Base-by-base conservation (phyloP, 1,140 invertebrate genomes). In the Asbolus verrucosus region DNA sequence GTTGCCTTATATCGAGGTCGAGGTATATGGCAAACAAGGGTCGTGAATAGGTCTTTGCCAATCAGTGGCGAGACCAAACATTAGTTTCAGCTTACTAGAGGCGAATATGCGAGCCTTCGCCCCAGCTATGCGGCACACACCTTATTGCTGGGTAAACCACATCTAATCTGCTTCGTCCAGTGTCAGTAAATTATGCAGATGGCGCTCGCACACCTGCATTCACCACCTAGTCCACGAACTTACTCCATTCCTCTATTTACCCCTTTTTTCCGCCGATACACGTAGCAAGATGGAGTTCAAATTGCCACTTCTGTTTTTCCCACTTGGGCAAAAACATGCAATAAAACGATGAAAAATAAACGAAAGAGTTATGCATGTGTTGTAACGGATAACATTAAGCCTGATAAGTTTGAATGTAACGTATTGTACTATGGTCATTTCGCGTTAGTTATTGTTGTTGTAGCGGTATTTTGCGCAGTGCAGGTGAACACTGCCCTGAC, bases 131-230 rank as follows among this genome's bases (percentile, higher is more conserved):
- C 61, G 61, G 61, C 36, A 27, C 50, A 38, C 36, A 68, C 66
- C 66, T 68, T 68, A 63, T 69, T 69, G 67, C 67, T 63, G 62
- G 59, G 59, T 63, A 69, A 62, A 69, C 67, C 60, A 36, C 60
- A 69, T 50, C 24, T 69, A 69, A 69, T 69, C 67, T 69, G 67
- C 59, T 50, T 19, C 39, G 67, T 69, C 67, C 67, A 69, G 67
- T 24, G 8, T 41, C 27, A 19, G 67, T 69, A 69, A 69, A 69
- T 69, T 63, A 69, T 69, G 61, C 9, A 62, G 60, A 62, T 11
- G 46, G 46, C 19, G 46, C 21, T 21, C 18, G 46, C 46, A 21
- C 46, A 54, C 46, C 46, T 54, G 46, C 46, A 54, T 54, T 13
- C 6, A n/a, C n/a, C n/a, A n/a, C n/a, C n/a, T n/a, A n/a, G n/a